Conservation (phyloP, 2,888 invertebrate species). For the Leucozona laternaria region DNA sequence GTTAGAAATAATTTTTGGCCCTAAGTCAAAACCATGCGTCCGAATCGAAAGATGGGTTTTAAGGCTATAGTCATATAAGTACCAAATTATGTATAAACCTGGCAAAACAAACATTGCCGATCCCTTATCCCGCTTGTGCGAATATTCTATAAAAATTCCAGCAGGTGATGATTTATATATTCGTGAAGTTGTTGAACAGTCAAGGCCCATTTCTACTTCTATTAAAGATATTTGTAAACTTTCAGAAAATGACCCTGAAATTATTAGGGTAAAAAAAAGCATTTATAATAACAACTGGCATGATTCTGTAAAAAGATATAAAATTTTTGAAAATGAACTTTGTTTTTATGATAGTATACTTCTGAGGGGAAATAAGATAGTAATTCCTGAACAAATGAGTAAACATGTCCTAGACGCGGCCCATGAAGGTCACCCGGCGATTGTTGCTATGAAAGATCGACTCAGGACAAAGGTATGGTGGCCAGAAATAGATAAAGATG, state of each 20-base stretch:
- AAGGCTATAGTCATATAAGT: not conserved
- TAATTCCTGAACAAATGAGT: constrained; percentile 57
- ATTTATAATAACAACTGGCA: constrained; percentile 30
- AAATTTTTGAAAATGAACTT: constrained; percentile 47
- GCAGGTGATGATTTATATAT: not conserved
- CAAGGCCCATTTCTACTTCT: constrained; percentile 15
- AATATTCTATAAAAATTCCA: not conserved
- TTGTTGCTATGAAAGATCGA: too few relatives aligned
- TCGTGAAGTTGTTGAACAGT: constrained; percentile 10
- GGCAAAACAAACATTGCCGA: not conserved
- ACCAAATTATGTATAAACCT: not conserved
- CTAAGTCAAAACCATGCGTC: constrained; percentile 76
- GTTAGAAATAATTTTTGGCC: constrained; percentile 77
- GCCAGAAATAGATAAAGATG: too few relatives aligned
- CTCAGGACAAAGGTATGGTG: too few relatives aligned
- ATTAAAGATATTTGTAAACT: not conserved
- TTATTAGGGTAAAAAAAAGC: constrained; percentile 10
- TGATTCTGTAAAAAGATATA: constrained; percentile 12
- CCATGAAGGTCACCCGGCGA: too few relatives aligned
- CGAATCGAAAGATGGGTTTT: constrained; percentile 74
- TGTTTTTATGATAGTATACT: constrained; percentile 54
- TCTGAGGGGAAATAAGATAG: constrained; percentile 56
- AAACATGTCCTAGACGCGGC: constrained; percentile 74
- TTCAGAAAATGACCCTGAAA: constrained; percentile 9
- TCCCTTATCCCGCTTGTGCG: constrained; percentile 4